Evolutionary conservation across 2,113 vertebrate species (phyloP), one percentile per base, ranked within the genome.

Genomic region (Rattus rattus): DNA sequence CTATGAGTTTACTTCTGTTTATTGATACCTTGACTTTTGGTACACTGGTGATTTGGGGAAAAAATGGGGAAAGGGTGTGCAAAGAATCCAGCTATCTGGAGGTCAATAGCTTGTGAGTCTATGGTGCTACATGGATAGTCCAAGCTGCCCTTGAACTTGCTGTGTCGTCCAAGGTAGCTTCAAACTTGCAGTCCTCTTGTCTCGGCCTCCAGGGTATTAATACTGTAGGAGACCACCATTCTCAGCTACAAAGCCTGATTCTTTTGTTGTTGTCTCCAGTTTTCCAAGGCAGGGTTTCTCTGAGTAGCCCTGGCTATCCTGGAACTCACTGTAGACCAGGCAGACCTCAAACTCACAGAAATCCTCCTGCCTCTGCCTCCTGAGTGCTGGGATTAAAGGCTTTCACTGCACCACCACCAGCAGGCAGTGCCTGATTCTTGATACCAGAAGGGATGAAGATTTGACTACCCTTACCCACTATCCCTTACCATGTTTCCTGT

Each of bases 41-140:
- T n/a, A 56, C 33, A 22, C 65, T 88, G 30, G 84, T 69, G 30
- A 65, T 36, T 36, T 7, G 67, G 67, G 22, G 28, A 14, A 36
- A 17, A n/a, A 73, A 61, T 33, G 20, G 47, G 61, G 69, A 86
- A 67, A 30, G 12, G 76, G 39, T 88, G 33, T 92, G 63, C 7
- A 26, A 61, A 79, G 47, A 67, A 63, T 90, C 92, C 14, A 30
- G 49, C 59, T 28, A 7, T 94, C 59, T 97, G 80, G 43, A 72
- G 73, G 52, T 70, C 73, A 77, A 49, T 14, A 83, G 52, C 17
- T 69, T 77, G 20, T 65, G 47, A 81, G 69, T 33, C 26, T 43
- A 9, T 22, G 17, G 61, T 30, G 59, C 61, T 59, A 39, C 22
- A 13, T 20, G 33, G 7, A 33, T 33, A 28, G 81, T 33, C 14